Evolutionary conservation across 2,797 vertebrate genomes (phyloP).

Genomic region (Hyperoplus immaculatus): DNA sequence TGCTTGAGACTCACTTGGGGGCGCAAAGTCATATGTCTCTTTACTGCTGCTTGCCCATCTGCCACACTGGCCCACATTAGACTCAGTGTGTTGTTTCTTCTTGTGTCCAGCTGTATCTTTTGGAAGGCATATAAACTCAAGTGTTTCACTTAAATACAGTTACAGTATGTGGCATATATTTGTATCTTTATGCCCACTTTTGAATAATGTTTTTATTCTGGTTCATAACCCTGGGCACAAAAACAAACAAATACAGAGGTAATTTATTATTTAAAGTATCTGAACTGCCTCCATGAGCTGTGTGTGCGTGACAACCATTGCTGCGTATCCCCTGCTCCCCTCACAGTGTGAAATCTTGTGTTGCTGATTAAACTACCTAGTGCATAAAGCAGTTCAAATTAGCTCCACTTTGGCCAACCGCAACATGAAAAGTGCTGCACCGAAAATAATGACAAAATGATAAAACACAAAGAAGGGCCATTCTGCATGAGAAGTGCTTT

Average conservation of each 20-base stretch:
- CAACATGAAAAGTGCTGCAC: neutral
- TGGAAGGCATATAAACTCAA: neutral
- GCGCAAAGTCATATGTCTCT: conserved; percentile 79
- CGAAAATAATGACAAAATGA: neutral
- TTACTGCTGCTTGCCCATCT: conserved; percentile 77
- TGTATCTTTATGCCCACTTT: too few species aligned
- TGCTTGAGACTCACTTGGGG: conserved; percentile 72
- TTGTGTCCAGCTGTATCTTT: conserved; percentile 30
- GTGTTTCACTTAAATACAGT: neutral
- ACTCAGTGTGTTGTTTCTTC: conserved; percentile 34
- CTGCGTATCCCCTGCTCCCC: neutral
- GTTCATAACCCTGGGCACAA: neutral
- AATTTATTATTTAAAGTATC: neutral
- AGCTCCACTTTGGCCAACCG: neutral
- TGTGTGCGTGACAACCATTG: too few species aligned
- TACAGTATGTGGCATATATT: neutral
- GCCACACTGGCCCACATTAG: conserved; percentile 65
- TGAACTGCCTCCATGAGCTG: neutral
- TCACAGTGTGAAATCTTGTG: conserved; percentile 9
- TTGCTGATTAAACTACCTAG: neutral
- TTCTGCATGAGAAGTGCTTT: neutral
- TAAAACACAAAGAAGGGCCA: too few species aligned
- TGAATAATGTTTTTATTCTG: neutral
- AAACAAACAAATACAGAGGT: neutral
- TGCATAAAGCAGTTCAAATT: neutral